Percentiles rank a stretch among this genome's conserved stretches.
phyloP scores from a whole-genome alignment of 2,888 invertebrate genomes.

The Proisotoma minuta region DNA sequence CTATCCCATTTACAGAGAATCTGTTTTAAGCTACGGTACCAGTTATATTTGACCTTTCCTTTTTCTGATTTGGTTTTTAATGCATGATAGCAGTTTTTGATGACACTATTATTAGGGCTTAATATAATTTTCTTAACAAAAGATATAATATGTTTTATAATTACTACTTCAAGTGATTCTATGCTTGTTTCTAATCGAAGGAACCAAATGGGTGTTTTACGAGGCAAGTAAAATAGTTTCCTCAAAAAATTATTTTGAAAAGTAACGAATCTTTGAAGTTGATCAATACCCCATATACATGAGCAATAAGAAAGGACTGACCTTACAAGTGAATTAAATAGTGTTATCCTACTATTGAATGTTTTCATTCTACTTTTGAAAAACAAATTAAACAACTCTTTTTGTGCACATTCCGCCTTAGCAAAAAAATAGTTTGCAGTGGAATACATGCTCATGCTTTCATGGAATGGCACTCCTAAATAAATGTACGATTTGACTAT shows the following conservation, averaged over 20 bases:
- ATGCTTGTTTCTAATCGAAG: background rate
- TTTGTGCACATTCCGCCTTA: constrained; percentile 6
- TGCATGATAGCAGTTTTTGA: background rate
- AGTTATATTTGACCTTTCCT: background rate
- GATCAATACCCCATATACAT: background rate
- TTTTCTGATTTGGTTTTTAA: background rate
- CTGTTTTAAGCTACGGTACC: background rate
- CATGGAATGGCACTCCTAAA: constrained; percentile 12
- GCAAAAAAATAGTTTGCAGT: background rate
- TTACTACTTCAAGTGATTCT: background rate
- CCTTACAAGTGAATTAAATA: background rate
- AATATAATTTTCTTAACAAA: background rate
- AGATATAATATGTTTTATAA: background rate
- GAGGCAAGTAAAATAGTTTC: background rate
- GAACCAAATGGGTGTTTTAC: background rate
- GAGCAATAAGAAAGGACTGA: background rate
- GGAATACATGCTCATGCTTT: background rate
- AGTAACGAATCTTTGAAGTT: background rate
- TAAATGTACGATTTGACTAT: constrained; percentile 8
- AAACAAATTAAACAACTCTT: background rate
- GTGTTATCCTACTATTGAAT: background rate
- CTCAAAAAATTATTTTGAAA: background rate
- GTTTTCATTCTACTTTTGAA: background rate
- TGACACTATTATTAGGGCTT: background rate
- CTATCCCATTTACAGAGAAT: background rate